Percentiles rank a stretch among this genome's conserved stretches.
These are phyloP conservation scores for Oryzias melastigma DNA, from an alignment of 2,113 vertebrate species.

Conservation along the genomic window DNA sequence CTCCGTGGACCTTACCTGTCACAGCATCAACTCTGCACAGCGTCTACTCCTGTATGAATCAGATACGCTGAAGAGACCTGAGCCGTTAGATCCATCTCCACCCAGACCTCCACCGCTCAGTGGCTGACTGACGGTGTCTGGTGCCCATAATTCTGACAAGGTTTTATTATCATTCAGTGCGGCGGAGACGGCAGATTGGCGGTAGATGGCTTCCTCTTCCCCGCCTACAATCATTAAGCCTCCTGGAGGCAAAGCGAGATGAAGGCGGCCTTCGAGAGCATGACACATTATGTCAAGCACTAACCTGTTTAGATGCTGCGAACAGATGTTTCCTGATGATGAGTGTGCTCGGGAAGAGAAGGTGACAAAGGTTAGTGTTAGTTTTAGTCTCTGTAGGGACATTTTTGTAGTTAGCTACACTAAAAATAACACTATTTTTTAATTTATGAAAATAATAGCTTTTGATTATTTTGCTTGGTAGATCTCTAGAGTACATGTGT, in stretches of 20 bases:
- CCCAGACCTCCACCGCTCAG: conserved; percentile 51
- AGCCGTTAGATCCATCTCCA: conserved; percentile 32
- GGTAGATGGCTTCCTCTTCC: conserved; percentile 37
- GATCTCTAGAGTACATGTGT: no score
- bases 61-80: conserved; percentile 30
- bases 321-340: conserved; percentile 41
- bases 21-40: neutral
- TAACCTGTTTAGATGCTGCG: conserved; percentile 67
- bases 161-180: conserved; percentile 25
- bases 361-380: no score
- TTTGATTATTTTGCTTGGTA: no score
- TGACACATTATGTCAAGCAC: conserved; percentile 40
- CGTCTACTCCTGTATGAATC: conserved; percentile 13
- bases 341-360: conserved; percentile 10
- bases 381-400: no score
- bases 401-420: no score
- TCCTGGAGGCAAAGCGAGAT: conserved; percentile 53
- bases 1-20: neutral
- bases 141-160: conserved; percentile 48
- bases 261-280: conserved; percentile 52
- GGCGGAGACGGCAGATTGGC: conserved; percentile 19
- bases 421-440: no score
- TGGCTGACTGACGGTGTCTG: conserved; percentile 37
- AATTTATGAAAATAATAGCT: no score
- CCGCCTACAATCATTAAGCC: conserved; percentile 48